Evolutionary conservation across 1,140 invertebrate species (phyloP), one percentile per base, ranked within the genome.

Genomic region (Mamestra configurata): DNA sequence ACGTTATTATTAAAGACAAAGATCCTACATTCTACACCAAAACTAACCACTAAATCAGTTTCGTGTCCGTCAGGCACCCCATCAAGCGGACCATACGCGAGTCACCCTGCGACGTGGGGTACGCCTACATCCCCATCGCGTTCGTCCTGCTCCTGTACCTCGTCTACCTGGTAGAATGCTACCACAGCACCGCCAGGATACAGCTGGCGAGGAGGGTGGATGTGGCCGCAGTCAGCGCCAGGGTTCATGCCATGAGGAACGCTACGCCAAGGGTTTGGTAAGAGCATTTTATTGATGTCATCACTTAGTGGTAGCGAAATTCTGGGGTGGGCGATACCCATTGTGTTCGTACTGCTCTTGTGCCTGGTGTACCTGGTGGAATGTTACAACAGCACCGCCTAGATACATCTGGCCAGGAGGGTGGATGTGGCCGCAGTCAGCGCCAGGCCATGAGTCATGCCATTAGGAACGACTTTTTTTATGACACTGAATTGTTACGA

Each of bases 351-450:
- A n/a, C n/a, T n/a, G n/a, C 97, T 98, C 90, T 95, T 98, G 11
- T 98, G 98, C 92, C 92, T 98, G 61, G 97, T 98, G 8, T 98
- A 98, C 92, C 93, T 98, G 82, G 97, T 98, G 73, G 98, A 98
- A 91, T 98, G 98, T 87, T 98, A 97, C 95, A 97, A 98, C 86
- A 97, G 95, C 81, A 98, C 95, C 79, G 97, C 96, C 83, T 96
- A 96, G 91, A 96, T 96, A 76, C 96, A 96, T 82, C 89, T 97
- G 8, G 91, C 96, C 1, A 96, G 97, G 80, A 95, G 97, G 53
- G 96, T 97, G 46, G 96, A 97, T 82, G 96, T 97, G 4, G 95
- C 96, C 8, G 95, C 96, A 4, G 97, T 98, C 22, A 96, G 97
- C 66, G 96, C 97, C 8, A 96, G 97, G 87, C 97, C 8, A 96